Evolutionary conservation across 2,888 invertebrate species (phyloP), one percentile per base, ranked within the genome.

Genomic region (Tiphia femorata): DNA sequence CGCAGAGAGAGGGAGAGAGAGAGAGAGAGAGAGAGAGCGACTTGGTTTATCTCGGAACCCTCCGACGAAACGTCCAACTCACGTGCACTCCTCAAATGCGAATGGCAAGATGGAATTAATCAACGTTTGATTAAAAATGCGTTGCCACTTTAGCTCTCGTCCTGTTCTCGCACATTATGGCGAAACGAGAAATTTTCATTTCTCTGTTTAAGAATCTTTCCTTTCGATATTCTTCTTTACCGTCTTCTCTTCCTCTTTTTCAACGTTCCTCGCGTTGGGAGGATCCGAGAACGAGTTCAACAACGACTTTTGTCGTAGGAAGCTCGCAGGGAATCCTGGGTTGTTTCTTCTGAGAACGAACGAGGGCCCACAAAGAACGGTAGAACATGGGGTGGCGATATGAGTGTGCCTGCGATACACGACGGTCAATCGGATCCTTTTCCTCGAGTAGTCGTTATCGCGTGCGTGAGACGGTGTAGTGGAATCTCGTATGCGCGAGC

Each of bases 401-500:
- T 10, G 10, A 27, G 29, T 30, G 46, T 29, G 30, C 16, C 12
- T 20, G 20, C 25, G 8, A 16, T 10, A 23, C 29, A 30, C 27
- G 27, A 46, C 29, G 43, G 8, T 29, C 42, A 41, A 27, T 25
- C 48, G 35, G 29, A 35, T 14, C 29, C 47, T 14, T 16, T n/a
- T 10, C 12, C 37, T 14, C 43, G 12, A 14, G 16, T 21, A 16
- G 19, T 41, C 48, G 30, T 25, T 5, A 5, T 5, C 8, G 25
- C 25, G 25, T 25, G 25, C 25, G 25, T 25, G 25, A 5, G 25
- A 6, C 5, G 6, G 5, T 33, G 33, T 19, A 19, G 16, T 12
- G 8, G 23, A 44, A 48, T 48, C 48, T 30, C 17, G 30, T 41
- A 50, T 52, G 63, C 63, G 60, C 56, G 59, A 53, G 47, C 38